phyloP scores from a whole-genome alignment of 2,888 invertebrate genomes.

The Sicus ferrugineus region DNA sequence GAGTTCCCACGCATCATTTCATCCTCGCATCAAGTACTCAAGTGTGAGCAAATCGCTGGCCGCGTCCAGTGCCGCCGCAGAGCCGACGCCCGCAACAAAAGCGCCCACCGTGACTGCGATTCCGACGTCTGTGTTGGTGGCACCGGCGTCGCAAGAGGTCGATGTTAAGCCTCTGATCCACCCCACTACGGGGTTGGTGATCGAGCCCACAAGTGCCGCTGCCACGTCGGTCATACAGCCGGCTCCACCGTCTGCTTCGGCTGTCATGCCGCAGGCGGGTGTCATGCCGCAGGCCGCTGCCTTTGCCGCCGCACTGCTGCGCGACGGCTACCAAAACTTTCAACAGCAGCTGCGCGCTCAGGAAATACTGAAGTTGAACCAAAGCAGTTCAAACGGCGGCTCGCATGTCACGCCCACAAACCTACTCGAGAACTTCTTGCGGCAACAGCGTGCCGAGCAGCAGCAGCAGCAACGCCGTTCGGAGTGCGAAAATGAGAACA shows the following conservation, averaged over 20 bases:
- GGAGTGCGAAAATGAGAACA: constrained; percentile 51
- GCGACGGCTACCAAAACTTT: constrained; percentile 68
- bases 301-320: constrained; percentile 60
- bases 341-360: constrained; percentile 65
- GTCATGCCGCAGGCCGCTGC: constrained; percentile 55
- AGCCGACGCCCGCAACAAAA: constrained; percentile 13
- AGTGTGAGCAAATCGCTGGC: constrained; percentile 38
- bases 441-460: constrained; percentile 46
- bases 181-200: constrained; percentile 42
- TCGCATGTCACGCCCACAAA: constrained; percentile 44
- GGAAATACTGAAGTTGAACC: constrained; percentile 52
- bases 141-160: constrained; percentile 41
- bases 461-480: constrained; percentile 45
- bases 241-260: constrained; percentile 37
- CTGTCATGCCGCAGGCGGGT: constrained; percentile 55
- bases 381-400: constrained; percentile 31
- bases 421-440: constrained; percentile 54
- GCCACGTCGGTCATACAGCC: constrained; percentile 46
- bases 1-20: constrained; percentile 61
- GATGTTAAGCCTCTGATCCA: constrained; percentile 49
- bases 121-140: constrained; percentile 58
- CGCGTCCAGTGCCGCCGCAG: constrained; percentile 25
- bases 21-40: constrained; percentile 58
- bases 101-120: constrained; percentile 46
- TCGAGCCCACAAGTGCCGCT: constrained; percentile 30